These are phyloP conservation scores for Alligator mississippiensis DNA, from an alignment of 2,113 vertebrate genomes.

Conservation along the genomic window DNA sequence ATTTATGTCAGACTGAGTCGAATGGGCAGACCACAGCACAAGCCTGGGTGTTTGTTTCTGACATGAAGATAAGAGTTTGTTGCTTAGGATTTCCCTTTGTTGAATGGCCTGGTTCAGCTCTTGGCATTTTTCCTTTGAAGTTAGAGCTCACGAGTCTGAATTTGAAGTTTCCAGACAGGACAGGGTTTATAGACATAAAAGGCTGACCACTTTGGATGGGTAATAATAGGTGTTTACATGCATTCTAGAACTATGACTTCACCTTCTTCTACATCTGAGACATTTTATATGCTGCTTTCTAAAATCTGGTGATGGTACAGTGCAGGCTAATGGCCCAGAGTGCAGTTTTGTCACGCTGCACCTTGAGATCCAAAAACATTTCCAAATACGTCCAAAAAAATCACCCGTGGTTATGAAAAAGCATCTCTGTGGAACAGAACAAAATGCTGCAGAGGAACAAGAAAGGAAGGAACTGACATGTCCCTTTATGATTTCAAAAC, in stretches of 20 bases:
- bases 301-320: background rate
- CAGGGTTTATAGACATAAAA: background rate
- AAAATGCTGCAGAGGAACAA: background rate
- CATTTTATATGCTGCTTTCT: background rate
- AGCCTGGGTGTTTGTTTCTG: rapidly evolving
- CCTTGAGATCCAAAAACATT: slow-evolving; percentile 23
- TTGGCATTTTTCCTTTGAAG: background rate
- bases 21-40: background rate
- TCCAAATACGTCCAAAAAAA: background rate
- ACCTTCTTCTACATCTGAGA: background rate
- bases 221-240: background rate
- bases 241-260: background rate
- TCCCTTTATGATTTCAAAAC: background rate
- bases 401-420: background rate
- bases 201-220: background rate
- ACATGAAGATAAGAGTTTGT: rapidly evolving
- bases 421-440: background rate
- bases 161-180: background rate
- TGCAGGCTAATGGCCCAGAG: background rate
- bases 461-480: background rate
- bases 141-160: background rate
- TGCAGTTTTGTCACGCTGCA: background rate
- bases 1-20: rapidly evolving
- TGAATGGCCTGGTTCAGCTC: background rate
- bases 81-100: background rate